Conservation (phyloP, 2,888 invertebrate species). For the Cyaniris semiargus region DNA sequence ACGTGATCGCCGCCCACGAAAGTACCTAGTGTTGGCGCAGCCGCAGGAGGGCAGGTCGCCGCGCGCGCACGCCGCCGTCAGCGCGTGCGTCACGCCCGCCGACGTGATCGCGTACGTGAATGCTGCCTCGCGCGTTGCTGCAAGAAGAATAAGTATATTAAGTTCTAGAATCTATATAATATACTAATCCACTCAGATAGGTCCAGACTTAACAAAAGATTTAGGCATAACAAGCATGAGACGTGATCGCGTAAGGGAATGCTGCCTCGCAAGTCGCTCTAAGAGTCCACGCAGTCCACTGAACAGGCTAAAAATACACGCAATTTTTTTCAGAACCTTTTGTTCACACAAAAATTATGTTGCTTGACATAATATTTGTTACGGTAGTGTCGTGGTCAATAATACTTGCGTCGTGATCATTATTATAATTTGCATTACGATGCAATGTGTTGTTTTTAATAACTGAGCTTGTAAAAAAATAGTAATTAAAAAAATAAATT, state of each 20-base stretch:
- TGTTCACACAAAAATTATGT: too few relatives aligned
- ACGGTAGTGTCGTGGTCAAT: too few relatives aligned
- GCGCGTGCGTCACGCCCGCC: conserved; percentile 94
- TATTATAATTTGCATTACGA: too few relatives aligned
- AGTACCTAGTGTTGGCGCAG: conserved; percentile 79
- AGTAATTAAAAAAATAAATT: too few relatives aligned
- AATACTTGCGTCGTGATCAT: too few relatives aligned
- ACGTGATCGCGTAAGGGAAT: conserved; percentile 95
- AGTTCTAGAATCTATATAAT: neutral
- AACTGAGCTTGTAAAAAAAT: too few relatives aligned
- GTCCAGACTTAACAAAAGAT: neutral
- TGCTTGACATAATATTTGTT: too few relatives aligned
- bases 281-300: too few relatives aligned
- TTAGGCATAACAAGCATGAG: conserved; percentile 50
- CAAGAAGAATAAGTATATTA: conserved; percentile 17
- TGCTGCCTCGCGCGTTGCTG: conserved; percentile 95
- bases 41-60: conserved; percentile 93
- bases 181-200: too few relatives aligned
- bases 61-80: conserved; percentile 94
- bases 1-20: neutral
- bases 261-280: conserved; percentile 95
- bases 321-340: too few relatives aligned
- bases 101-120: conserved; percentile 96
- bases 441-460: too few relatives aligned
- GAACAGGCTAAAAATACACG: too few relatives aligned